phyloP scores from a whole-genome alignment of 1,140 invertebrate genomes.

The Apis cerana region DNA sequence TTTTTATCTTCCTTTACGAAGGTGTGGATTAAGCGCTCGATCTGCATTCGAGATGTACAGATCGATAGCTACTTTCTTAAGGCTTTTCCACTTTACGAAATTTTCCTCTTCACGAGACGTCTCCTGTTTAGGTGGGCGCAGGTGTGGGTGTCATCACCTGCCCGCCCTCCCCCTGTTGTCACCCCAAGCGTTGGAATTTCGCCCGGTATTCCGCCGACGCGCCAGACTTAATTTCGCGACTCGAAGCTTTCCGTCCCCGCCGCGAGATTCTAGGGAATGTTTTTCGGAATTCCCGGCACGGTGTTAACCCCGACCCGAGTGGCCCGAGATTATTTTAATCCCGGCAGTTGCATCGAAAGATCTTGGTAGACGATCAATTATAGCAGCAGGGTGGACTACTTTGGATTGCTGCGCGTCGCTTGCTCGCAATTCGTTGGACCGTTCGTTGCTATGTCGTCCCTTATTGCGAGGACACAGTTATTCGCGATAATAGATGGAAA shows the following conservation, averaged over 20 bases:
- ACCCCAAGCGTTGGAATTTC: slow-evolving; percentile 33
- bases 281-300: slow-evolving; percentile 46
- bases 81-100: too few species aligned
- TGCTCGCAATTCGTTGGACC: too few species aligned
- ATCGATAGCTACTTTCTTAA: too few species aligned
- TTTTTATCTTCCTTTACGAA: too few species aligned
- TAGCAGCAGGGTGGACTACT: not conserved
- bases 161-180: slow-evolving; percentile 48
- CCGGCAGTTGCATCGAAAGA: not conserved
- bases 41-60: too few species aligned
- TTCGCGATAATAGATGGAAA: too few species aligned
- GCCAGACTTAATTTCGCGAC: slow-evolving; percentile 59
- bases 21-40: not conserved
- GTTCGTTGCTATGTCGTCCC: too few species aligned
- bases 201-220: slow-evolving; percentile 57
- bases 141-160: slow-evolving; percentile 76
- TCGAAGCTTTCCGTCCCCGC: slow-evolving; percentile 39
- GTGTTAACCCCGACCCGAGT: not conserved
- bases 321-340: slow-evolving; percentile 22
- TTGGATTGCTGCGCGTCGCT: not conserved
- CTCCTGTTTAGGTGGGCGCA: slow-evolving; percentile 39
- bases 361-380: not conserved
- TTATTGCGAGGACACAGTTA: too few species aligned
- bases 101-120: too few species aligned
- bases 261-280: slow-evolving; percentile 48